Base-by-base conservation (phyloP, 2,888 invertebrate genomes). In the Ormyrus rosae region DNA sequence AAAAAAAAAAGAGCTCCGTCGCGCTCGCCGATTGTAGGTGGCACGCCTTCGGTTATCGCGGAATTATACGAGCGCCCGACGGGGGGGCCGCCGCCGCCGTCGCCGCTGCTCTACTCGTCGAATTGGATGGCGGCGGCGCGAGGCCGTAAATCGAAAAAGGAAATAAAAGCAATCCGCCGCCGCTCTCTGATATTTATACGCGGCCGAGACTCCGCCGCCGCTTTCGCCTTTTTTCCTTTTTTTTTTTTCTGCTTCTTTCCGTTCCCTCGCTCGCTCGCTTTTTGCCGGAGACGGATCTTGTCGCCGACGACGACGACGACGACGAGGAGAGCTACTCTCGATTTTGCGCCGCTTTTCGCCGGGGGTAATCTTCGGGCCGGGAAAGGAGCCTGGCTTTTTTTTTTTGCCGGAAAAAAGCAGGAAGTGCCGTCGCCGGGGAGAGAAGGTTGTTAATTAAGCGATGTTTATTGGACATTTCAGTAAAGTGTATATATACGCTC, bases 101-200 rank as follows among this genome's bases (percentile, higher is more conserved):
- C n/a, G 58, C 50, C 50, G 67, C 19, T 34, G 53, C 56, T 19
- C 19, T 19, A 19, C 19, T 19, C 19, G 19, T 19, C 19, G 19
- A 19, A 19, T 19, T 19, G 19, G 19, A 19, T 19, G 19, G 64
- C n/a, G 19, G 64, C n/a, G 55, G 46, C 68, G 61, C 68, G 53
- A 58, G 75, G 85, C 84, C 85, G 85, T 85, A 86, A 86, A 86
- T 86, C 85, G 85, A 80, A 84, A 86, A 84, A 84, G 85, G 85
- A 85, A 85, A 83, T 85, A 84, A 84, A 83, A 84, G 82, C 71
- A 78, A 84, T 71, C 81, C 72, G 50, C 64, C 56, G 65, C 65
- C 60, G 70, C 68, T 19, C 67, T 61, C 72, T 50, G 84, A 84
- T 84, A 84, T 84, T 85, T 85, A 85, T 85, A 85, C 83, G 83